Evolutionary conservation across 1,140 invertebrate species (phyloP).

Genomic region (Orchesella cincta): DNA sequence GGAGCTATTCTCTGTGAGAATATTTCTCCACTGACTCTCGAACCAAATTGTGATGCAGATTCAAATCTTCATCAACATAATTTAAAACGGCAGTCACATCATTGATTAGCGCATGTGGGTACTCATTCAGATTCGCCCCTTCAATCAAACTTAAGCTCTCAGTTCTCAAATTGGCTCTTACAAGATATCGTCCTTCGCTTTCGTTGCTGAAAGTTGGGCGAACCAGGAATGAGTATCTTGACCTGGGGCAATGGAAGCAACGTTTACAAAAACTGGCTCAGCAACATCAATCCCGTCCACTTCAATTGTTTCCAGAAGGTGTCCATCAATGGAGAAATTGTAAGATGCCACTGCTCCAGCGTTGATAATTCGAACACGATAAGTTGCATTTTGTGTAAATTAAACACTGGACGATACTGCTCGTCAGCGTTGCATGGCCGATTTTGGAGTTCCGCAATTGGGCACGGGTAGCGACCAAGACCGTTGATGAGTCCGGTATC

Average conservation of each 20-base stretch:
- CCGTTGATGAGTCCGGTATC: conserved; percentile 23
- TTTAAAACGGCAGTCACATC: neutral
- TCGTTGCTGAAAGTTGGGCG: conserved; percentile 16
- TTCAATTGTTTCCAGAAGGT: conserved; percentile 36
- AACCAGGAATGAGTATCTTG: conserved; percentile 43
- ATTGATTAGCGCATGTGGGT: neutral
- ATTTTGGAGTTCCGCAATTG: neutral
- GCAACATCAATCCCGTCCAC: conserved; percentile 31
- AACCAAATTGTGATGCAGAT: too few species aligned
- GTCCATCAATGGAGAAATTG: conserved; percentile 42
- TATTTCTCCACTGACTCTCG: too few species aligned
- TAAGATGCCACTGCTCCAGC: conserved; percentile 9
- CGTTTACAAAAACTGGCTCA: conserved; percentile 15
- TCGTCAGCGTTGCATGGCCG: neutral
- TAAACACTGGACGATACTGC: conserved; percentile 14
- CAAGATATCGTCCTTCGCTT: neutral
- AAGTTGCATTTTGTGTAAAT: conserved; percentile 24
- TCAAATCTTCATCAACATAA: too few species aligned
- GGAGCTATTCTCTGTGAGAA: too few species aligned
- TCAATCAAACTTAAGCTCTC: neutral
- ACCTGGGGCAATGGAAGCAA: conserved; percentile 20
- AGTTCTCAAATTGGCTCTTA: neutral
- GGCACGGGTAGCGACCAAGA: conserved; percentile 21
- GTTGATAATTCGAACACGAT: conserved; percentile 42
- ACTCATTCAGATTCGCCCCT: conserved; percentile 16